A percentile compares a stretch with the other conserved stretches of the same genome.
Conservation (phyloP, 2,113 vertebrate species). For the Oreochromis spilurus region DNA sequence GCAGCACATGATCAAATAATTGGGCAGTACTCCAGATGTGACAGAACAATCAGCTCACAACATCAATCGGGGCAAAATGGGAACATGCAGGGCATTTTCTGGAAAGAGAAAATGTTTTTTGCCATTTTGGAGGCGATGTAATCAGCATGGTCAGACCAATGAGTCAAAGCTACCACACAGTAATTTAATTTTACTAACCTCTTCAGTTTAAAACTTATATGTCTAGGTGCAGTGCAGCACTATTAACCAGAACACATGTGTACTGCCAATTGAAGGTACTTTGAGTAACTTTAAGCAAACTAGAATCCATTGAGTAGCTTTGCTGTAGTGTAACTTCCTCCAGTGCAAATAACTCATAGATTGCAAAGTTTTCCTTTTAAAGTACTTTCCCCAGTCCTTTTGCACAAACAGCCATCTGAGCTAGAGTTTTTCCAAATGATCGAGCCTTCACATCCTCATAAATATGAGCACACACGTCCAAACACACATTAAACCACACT, state of each 20-base stretch:
- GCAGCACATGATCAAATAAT: not conserved
- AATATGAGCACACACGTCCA: not conserved
- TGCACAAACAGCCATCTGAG: not conserved
- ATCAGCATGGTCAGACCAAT: not conserved
- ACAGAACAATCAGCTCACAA: not conserved
- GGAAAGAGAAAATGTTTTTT: not conserved
- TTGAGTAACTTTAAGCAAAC: not conserved
- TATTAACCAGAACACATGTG: not conserved
- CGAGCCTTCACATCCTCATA: not conserved
- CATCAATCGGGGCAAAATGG: not conserved
- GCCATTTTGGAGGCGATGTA: not conserved
- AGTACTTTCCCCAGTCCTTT: not conserved
- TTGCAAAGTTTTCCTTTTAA: not conserved
- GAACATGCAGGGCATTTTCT: not conserved
- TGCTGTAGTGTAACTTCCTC: not conserved
- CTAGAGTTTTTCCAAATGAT: not conserved
- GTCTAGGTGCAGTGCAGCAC: not conserved
- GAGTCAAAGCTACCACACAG: not conserved
- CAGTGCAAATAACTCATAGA: not conserved
- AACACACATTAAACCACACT: constrained; percentile 5
- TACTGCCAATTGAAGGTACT: not conserved
- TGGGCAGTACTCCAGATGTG: not conserved
- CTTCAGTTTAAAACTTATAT: not conserved
- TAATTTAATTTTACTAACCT: not conserved
- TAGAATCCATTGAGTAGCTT: not conserved